phyloP scores from a whole-genome alignment of 2,888 invertebrate genomes.

The Subacronicta megacephala region DNA sequence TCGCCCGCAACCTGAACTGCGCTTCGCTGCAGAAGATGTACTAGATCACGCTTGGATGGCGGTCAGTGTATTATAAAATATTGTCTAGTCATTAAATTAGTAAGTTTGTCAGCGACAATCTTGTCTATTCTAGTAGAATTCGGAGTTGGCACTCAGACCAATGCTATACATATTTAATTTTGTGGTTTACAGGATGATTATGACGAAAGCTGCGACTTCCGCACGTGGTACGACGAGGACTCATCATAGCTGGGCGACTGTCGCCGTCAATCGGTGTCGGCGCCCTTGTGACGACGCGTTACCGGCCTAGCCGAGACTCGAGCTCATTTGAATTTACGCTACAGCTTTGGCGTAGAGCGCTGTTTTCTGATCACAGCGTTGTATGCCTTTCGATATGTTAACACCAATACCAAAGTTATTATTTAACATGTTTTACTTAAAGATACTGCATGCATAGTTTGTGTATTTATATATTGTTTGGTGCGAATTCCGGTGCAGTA shows the following conservation, averaged over 20 bases:
- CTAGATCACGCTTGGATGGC: conserved; percentile 97
- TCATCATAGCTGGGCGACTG: conserved; percentile 79
- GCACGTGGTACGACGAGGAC: conserved; percentile 86
- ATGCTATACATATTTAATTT: not conserved
- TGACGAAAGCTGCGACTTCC: conserved; percentile 83
- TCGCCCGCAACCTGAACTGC: conserved; percentile 95
- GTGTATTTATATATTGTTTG: conserved; percentile 69
- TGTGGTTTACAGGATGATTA: conserved; percentile 79
- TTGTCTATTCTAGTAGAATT: no score
- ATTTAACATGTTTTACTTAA: conserved; percentile 70
- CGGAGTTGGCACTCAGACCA: not conserved
- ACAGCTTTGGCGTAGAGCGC: conserved; percentile 57
- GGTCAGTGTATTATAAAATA: conserved; percentile 68
- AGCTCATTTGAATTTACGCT: conserved; percentile 52
- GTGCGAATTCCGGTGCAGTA: conserved; percentile 72
- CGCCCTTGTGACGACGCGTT: conserved; percentile 60
- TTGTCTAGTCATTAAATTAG: not conserved
- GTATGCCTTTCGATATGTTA: conserved; percentile 70
- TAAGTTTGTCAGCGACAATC: no score
- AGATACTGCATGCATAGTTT: conserved; percentile 73
- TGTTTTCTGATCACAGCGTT: conserved; percentile 50
- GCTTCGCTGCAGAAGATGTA: conserved; percentile 97
- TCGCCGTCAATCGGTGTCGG: conserved; percentile 56
- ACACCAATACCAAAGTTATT: conserved; percentile 88
- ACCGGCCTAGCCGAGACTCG: conserved; percentile 44